These are phyloP conservation scores for Silurus meridionalis DNA, from an alignment of 2,113 vertebrate genomes.

Conservation along the genomic window DNA sequence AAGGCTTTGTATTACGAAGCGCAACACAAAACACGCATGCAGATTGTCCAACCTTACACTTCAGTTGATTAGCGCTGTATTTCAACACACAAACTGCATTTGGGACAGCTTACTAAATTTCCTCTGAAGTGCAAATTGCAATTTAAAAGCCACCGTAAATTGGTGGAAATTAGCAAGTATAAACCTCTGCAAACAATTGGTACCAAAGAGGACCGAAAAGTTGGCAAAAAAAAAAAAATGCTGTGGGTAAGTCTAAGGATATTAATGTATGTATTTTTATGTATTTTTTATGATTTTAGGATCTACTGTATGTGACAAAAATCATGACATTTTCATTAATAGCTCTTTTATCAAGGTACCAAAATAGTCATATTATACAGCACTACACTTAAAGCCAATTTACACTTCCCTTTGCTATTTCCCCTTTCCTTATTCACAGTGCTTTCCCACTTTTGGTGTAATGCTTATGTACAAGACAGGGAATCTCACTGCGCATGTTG, in stretches of 20 bases:
- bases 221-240: neutral
- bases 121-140: neutral
- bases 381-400: neutral
- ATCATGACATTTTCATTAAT: neutral
- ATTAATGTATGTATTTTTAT: neutral
- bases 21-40: neutral
- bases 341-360: neutral
- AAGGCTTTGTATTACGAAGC: neutral
- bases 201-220: neutral
- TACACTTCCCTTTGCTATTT: neutral
- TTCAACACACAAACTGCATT: neutral
- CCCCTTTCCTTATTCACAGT: neutral
- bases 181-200: neutral
- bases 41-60: neutral
- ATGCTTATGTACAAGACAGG: neutral
- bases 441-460: neutral
- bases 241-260: neutral
- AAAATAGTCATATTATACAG: neutral
- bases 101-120: neutral
- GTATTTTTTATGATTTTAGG: neutral
- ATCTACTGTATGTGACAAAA: neutral
- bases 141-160: neutral
- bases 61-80: neutral
- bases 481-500: neutral
- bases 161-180: conserved; percentile 1